Evolutionary conservation across 2,113 vertebrate genomes (phyloP).

Genomic region (Mobula hypostoma): DNA sequence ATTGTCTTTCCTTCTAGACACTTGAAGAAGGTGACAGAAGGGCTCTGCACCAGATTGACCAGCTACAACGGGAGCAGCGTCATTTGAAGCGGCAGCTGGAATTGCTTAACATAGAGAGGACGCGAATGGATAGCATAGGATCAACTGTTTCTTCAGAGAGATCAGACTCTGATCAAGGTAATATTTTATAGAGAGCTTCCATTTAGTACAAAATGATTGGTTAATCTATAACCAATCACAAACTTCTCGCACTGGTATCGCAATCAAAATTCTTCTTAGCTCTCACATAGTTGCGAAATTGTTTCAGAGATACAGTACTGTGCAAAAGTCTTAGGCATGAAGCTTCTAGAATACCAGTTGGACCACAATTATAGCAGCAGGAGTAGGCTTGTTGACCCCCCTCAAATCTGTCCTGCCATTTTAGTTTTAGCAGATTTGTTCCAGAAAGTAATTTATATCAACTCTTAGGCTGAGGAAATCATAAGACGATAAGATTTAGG

Average conservation of each 20-base stretch:
- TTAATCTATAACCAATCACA: neutral
- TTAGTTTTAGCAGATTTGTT: no score
- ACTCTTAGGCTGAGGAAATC: no score
- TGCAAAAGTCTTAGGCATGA: no score
- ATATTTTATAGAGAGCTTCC: conserved; percentile 35
- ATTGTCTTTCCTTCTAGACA: conserved; percentile 56
- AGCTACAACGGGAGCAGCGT: conserved; percentile 83
- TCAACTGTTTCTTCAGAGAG: conserved; percentile 74
- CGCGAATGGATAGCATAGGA: conserved; percentile 78
- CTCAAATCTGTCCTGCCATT: no score
- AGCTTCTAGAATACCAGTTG: no score
- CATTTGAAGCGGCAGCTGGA: conserved; percentile 84
- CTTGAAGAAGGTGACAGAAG: conserved; percentile 79
- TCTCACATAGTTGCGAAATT: neutral
- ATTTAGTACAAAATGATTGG: no score
- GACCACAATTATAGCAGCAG: no score
- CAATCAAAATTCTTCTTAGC: no score
- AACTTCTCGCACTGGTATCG: no score
- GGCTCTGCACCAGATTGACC: conserved; percentile 81
- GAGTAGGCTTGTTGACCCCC: no score
- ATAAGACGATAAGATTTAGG: no score
- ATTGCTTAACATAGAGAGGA: conserved; percentile 81
- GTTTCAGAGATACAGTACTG: neutral
- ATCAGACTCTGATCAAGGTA: conserved; percentile 84
- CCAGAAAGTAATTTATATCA: no score